phyloP scores from a whole-genome alignment of 2,888 invertebrate genomes.

The Morpho achilles region DNA sequence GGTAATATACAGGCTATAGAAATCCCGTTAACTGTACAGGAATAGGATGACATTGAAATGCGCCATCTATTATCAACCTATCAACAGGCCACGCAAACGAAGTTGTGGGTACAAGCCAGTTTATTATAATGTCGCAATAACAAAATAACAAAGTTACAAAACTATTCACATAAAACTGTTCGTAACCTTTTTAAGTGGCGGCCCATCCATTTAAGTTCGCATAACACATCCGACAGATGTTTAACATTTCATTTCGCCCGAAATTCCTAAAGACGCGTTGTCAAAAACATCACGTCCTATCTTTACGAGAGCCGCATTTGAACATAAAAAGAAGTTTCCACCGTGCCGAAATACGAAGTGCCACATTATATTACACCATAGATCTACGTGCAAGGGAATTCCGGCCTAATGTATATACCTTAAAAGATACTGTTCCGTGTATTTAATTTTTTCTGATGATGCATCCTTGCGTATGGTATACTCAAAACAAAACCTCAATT shows the following conservation, averaged over 20 bases:
- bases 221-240: slow-evolving; percentile 16
- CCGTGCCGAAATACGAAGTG: slow-evolving; percentile 33
- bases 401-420: slow-evolving; percentile 5
- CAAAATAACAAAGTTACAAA: no score
- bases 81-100: no score
- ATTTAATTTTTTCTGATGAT: slow-evolving; percentile 16
- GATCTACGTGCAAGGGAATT: slow-evolving; percentile 8
- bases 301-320: slow-evolving; percentile 64
- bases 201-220: slow-evolving; percentile 5
- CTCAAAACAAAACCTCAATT: slow-evolving; percentile 49
- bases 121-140: no score
- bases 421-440: slow-evolving; percentile 13
- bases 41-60: no score
- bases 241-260: slow-evolving; percentile 40
- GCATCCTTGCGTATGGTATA: slow-evolving; percentile 36
- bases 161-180: not conserved
- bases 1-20: no score
- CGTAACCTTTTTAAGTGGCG: not conserved
- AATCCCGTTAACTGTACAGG: no score
- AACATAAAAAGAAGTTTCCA: slow-evolving; percentile 70
- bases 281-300: slow-evolving; percentile 68
- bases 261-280: slow-evolving; percentile 41
- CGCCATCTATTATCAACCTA: no score
- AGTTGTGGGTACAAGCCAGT: no score
- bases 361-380: slow-evolving; percentile 22